Percentiles rank a stretch among this genome's conserved stretches.
Conservation (phyloP, 2,888 invertebrate genomes). For the Dryocosmus kuriphilus region DNA sequence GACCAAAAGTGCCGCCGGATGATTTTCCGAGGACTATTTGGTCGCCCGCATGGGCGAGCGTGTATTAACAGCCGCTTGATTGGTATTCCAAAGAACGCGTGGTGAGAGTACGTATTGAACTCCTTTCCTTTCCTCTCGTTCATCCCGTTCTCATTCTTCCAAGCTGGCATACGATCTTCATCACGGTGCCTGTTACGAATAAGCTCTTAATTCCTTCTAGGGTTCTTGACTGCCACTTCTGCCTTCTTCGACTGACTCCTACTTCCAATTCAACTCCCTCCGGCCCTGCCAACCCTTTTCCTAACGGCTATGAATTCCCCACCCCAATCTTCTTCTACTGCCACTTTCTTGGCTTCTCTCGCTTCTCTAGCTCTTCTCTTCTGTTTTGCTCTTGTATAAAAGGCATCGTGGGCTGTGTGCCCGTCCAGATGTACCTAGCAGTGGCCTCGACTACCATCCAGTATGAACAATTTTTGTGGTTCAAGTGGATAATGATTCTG, state of each 20-base stretch:
- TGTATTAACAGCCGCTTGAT: neutral
- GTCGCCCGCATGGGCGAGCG: constrained; percentile 69
- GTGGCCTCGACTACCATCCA: constrained; percentile 48
- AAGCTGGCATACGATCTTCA: constrained; percentile 70
- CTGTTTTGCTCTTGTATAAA: constrained; percentile 60
- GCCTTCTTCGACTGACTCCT: constrained; percentile 53
- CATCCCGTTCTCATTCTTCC: constrained; percentile 45
- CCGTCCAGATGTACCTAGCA: constrained; percentile 61
- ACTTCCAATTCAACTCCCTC: constrained; percentile 46
- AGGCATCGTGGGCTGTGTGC: constrained; percentile 62
- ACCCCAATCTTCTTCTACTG: constrained; percentile 53
- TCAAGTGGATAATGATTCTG: no score
- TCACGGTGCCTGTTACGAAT: constrained; percentile 73
- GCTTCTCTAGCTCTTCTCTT: constrained; percentile 54
- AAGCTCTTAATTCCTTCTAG: constrained; percentile 75
- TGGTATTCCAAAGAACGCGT: constrained; percentile 50
- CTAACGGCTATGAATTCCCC: constrained; percentile 50
- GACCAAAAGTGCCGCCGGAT: neutral
- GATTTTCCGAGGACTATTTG: constrained; percentile 63
- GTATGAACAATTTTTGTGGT: neutral
- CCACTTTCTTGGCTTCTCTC: constrained; percentile 64
- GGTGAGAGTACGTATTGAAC: constrained; percentile 5
- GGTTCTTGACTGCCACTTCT: constrained; percentile 70
- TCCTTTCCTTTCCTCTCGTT: constrained; percentile 20
- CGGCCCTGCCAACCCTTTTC: constrained; percentile 52